Percentiles rank a stretch among this genome's conserved stretches.
These are phyloP conservation scores for Heliopora coerulea DNA, from an alignment of 92 coral and sea anemone genomes.

Conservation along the genomic window DNA sequence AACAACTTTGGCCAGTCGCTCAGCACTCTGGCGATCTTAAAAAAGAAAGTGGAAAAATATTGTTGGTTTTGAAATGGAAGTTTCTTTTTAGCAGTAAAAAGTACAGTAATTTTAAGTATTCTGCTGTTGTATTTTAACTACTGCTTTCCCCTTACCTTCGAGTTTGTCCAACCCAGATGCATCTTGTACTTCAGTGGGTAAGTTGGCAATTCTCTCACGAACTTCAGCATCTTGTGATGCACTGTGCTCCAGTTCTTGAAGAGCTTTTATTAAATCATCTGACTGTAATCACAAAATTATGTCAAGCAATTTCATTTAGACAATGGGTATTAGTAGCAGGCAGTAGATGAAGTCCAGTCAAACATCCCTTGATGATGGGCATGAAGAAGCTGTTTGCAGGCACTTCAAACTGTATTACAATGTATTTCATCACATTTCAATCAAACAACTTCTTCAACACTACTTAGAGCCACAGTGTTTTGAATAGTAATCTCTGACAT, in stretches of 20 bases:
- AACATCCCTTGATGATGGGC: too few species aligned
- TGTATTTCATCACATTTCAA: too few species aligned
- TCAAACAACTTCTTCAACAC: too few species aligned
- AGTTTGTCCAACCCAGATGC: conserved; percentile 87
- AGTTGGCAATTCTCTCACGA: conserved; percentile 92
- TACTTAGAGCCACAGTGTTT: too few species aligned
- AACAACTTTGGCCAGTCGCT: conserved; percentile 81
- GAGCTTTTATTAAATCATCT: conserved; percentile 84
- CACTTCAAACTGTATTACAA: too few species aligned
- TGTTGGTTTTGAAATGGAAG: not conserved
- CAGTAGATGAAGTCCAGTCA: too few species aligned
- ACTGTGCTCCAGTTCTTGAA: conserved; percentile 87
- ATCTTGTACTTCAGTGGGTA: conserved; percentile 98
- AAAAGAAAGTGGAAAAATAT: not conserved
- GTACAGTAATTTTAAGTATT: too few species aligned
- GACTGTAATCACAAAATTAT: conserved; percentile 52
- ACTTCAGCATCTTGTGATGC: conserved; percentile 99
- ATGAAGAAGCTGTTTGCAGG: too few species aligned
- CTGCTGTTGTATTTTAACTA: too few species aligned
- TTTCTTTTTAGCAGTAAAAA: not conserved
- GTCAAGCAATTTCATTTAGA: too few species aligned
- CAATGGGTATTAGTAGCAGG: too few species aligned
- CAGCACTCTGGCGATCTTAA: conserved; percentile 94
- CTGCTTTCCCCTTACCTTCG: conserved; percentile 65
- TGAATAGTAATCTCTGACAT: too few species aligned